Base-by-base conservation (phyloP, 2,113 vertebrate species). In the Noturus placidus region DNA sequence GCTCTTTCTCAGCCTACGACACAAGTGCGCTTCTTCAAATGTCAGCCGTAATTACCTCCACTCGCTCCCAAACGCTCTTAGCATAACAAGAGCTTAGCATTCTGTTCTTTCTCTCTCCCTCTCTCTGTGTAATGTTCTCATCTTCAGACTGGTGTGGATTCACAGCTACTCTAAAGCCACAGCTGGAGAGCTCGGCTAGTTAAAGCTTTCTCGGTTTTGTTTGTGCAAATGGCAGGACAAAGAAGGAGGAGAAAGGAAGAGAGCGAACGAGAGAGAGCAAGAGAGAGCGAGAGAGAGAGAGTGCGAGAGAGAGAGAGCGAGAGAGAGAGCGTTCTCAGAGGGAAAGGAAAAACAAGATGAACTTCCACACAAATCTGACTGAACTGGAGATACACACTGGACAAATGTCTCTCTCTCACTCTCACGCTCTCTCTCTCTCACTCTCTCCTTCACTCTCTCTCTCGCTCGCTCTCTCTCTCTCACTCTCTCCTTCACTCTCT, bases 21-120 rank as follows among this genome's bases (percentile, higher is more conserved):
- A 93, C 91, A 92, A 94, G 91, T 92, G 92, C 89, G 89, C 92
- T 94, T 92, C 93, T 95, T 95, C 95, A 94, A 95, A 95, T 94
- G 94, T 95, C 93, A 95, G 84, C 91, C 90, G 69, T 94, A 95
- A 96, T 96, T 95, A 95, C 94, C 91, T 94, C 88, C 90, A 91
- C 92, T 91, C 91, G 84, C 89, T 93, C 88, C 63, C 85, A 33
- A 92, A 93, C 88, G 91, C 89, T 89, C 91, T 93, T 91, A 93
- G 93, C 92, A 94, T 94, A 92, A 94, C 92, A 94, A 94, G 83
- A 90, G 91, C 85, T 82, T 87, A 20, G 50, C 90, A 90, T 78
- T 83, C 88, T 84, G 88, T 92, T 35, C 35, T 54, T 59, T 42
- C 27, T 33, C 82, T 52, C 54, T 61, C 80, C 85, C 59, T 80